Percentiles rank a stretch among this genome's conserved stretches.
Evolutionary conservation across 64 coral and sea anemone species (phyloP).

Genomic region (Porites australiensis): DNA sequence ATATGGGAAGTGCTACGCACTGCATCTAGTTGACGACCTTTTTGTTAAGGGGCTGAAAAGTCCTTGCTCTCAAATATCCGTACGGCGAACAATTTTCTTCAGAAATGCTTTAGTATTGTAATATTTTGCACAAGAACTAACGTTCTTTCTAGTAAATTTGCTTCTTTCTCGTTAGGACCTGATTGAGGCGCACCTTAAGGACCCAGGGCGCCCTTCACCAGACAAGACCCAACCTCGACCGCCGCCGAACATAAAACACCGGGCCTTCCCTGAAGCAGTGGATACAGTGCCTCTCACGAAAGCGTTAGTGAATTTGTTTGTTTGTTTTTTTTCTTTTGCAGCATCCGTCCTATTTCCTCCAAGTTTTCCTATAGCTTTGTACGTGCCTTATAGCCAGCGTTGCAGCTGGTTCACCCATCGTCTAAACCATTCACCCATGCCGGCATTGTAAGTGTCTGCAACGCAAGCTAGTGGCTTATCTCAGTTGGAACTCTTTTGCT

Average conservation of each 20-base stretch:
- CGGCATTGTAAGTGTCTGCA: too few species aligned
- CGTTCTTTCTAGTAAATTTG: not conserved
- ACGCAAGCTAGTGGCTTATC: too few species aligned
- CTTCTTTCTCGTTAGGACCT: constrained; percentile 33
- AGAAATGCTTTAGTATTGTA: too few species aligned
- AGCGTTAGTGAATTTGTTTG: constrained; percentile 55
- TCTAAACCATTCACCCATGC: too few species aligned
- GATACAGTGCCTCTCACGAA: constrained; percentile 65
- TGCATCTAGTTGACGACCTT: too few species aligned
- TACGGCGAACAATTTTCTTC: too few species aligned
- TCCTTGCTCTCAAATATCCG: too few species aligned
- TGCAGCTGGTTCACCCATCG: too few species aligned
- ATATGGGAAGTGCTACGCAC: too few species aligned
- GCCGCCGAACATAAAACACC: constrained; percentile 29
- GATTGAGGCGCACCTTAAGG: constrained; percentile 59
- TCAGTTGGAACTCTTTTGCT: too few species aligned
- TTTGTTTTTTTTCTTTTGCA: not conserved
- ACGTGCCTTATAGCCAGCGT: too few species aligned
- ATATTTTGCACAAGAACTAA: not conserved
- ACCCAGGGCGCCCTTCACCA: constrained; percentile 68
- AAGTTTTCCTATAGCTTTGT: not conserved
- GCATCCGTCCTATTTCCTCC: not conserved
- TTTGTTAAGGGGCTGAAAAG: too few species aligned
- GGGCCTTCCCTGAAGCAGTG: constrained; percentile 68
- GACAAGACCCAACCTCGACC: constrained; percentile 28